A percentile compares a stretch with the other conserved stretches of the same genome.
Evolutionary conservation across 2,113 vertebrate genomes (phyloP).

Genomic region (Heteronetta atricapilla): DNA sequence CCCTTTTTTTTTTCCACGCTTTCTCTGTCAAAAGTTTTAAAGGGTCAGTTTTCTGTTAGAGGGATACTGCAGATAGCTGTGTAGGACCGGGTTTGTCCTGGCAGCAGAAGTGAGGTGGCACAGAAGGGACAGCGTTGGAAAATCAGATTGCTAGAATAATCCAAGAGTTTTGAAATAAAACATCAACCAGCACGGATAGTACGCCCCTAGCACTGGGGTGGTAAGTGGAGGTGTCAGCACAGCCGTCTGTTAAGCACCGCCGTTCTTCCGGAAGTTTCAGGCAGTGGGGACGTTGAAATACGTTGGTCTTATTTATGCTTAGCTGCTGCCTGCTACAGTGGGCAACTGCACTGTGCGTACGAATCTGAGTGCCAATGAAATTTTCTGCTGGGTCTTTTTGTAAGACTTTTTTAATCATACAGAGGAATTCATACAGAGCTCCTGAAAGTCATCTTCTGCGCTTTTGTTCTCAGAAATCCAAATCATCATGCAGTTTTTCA

Average conservation of each 20-base stretch:
- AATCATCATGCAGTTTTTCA: not conserved
- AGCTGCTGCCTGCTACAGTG: not conserved
- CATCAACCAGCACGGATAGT: not conserved
- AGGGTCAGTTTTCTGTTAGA: not conserved
- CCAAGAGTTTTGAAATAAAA: not conserved
- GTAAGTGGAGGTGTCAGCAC: not conserved
- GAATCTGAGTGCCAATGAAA: not conserved
- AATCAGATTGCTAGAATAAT: not conserved
- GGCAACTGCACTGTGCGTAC: not conserved
- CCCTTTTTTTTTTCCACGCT: not conserved
- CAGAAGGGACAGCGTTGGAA: not conserved
- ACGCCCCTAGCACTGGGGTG: not conserved
- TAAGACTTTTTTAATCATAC: not conserved
- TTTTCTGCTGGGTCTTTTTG: not conserved
- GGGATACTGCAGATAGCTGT: not conserved
- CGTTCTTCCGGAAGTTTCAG: not conserved
- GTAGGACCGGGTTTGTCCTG: not conserved
- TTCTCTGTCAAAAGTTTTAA: not conserved
- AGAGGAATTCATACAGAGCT: not conserved
- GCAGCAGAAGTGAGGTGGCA: not conserved
- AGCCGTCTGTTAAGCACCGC: not conserved
- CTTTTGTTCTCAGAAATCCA: not conserved
- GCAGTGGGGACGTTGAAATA: not conserved
- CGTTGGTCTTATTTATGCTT: not conserved
- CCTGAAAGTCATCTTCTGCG: not conserved